Conservation (phyloP, 2,797 vertebrate genomes). For the Microctenopoma lineatum region DNA sequence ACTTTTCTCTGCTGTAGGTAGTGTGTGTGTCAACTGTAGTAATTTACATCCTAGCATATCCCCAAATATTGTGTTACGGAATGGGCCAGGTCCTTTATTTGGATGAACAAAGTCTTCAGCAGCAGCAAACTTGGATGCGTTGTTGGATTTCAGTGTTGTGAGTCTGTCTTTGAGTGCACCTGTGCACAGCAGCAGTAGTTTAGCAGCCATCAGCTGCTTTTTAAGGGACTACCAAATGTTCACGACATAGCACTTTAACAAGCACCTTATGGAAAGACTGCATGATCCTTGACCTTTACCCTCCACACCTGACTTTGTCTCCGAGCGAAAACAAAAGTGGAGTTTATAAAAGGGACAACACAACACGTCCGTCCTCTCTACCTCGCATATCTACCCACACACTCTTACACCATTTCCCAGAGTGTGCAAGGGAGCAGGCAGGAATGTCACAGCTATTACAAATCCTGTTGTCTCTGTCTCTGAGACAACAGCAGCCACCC, state of each 20-base stretch:
- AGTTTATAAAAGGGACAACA: slow-evolving; percentile 40
- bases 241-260: slow-evolving; percentile 13
- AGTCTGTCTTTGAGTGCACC: not conserved
- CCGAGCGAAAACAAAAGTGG: slow-evolving; percentile 26
- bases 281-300: slow-evolving; percentile 7
- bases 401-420: slow-evolving; percentile 51
- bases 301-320: slow-evolving; percentile 21
- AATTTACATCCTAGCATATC: too few species aligned
- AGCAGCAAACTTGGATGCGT: not conserved
- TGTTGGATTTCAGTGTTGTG: not conserved
- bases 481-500: slow-evolving; percentile 72
- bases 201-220: slow-evolving; percentile 4
- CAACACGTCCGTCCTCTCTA: slow-evolving; percentile 5
- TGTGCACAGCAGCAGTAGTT: not conserved
- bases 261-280: slow-evolving; percentile 1
- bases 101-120: not conserved
- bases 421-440: slow-evolving; percentile 58
- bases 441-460: slow-evolving; percentile 81
- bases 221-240: not conserved
- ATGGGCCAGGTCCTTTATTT: not conserved
- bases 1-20: not conserved
- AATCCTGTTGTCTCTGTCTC: slow-evolving; percentile 74
- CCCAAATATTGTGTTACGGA: not conserved
- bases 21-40: not conserved
- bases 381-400: slow-evolving; percentile 39